Conservation (phyloP, 2,888 invertebrate genomes). For the Apodemia duryi region DNA sequence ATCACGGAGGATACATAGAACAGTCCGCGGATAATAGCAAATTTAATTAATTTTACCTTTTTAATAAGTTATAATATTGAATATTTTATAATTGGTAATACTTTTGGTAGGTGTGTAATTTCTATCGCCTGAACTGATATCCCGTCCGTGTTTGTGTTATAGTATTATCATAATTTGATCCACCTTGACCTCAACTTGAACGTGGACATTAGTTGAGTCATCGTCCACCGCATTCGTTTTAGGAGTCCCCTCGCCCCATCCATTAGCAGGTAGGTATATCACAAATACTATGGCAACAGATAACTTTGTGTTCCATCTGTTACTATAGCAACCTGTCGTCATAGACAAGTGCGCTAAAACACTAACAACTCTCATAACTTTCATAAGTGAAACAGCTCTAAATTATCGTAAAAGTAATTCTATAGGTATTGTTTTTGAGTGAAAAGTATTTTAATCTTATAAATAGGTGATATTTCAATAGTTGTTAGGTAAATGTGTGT, state of each 20-base stretch:
- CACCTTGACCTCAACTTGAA: conserved; percentile 14
- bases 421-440: not conserved
- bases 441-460: not conserved
- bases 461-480: not conserved
- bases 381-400: not conserved
- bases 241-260: not conserved
- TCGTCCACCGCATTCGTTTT: conserved; percentile 1
- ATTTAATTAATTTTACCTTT: too few relatives aligned
- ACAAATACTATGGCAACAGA: conserved; percentile 46
- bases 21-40: too few relatives aligned
- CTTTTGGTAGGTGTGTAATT: too few relatives aligned
- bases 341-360: not conserved
- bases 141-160: not conserved
- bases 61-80: too few relatives aligned
- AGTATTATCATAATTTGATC: conserved; percentile 21
- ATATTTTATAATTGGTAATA: too few relatives aligned
- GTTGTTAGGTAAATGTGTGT: conserved; percentile 12
- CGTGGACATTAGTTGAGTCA: conserved; percentile 7
- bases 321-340: not conserved
- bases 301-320: conserved; percentile 19
- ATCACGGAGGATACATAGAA: too few relatives aligned
- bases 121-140: too few relatives aligned
- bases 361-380: too few relatives aligned
- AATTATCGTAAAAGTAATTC: not conserved
- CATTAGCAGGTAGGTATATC: not conserved